These are phyloP conservation scores for Micropterix aruncella DNA, from an alignment of 2,888 invertebrate species.

Conservation along the genomic window DNA sequence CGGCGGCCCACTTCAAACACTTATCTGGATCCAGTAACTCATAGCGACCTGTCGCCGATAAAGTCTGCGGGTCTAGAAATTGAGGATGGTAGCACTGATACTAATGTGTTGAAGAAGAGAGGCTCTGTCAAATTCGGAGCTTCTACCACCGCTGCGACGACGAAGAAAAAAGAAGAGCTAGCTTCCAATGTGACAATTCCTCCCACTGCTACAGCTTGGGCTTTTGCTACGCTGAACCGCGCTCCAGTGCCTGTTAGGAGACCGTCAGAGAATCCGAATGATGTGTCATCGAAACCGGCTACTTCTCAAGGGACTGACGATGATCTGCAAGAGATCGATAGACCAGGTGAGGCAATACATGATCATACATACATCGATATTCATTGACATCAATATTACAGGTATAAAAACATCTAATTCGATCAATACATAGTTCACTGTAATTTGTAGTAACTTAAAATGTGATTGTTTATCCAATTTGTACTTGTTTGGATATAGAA, in stretches of 20 bases:
- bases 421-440: too few species aligned
- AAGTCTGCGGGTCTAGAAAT: slow-evolving; percentile 30
- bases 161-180: slow-evolving; percentile 12
- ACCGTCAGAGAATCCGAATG: not conserved
- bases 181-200: slow-evolving; percentile 29
- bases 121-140: slow-evolving; percentile 35
- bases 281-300: not conserved
- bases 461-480: too few species aligned
- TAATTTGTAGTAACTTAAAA: too few species aligned
- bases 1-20: slow-evolving; percentile 20
- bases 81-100: slow-evolving; percentile 31
- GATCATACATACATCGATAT: too few species aligned
- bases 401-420: too few species aligned
- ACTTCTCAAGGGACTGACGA: not conserved
- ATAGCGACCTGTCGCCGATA: slow-evolving; percentile 25
- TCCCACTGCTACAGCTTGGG: slow-evolving; percentile 37
- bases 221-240: slow-evolving; percentile 31
- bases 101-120: slow-evolving; percentile 32
- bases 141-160: slow-evolving; percentile 20
- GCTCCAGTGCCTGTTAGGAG: slow-evolving; percentile 17
- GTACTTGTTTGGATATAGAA: too few species aligned
- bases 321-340: not conserved
- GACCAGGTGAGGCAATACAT: not conserved
- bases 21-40: slow-evolving; percentile 34
- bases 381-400: too few species aligned